These are phyloP conservation scores for Nothoprocta perdicaria DNA, from an alignment of 2,113 vertebrate genomes.

Conservation along the genomic window DNA sequence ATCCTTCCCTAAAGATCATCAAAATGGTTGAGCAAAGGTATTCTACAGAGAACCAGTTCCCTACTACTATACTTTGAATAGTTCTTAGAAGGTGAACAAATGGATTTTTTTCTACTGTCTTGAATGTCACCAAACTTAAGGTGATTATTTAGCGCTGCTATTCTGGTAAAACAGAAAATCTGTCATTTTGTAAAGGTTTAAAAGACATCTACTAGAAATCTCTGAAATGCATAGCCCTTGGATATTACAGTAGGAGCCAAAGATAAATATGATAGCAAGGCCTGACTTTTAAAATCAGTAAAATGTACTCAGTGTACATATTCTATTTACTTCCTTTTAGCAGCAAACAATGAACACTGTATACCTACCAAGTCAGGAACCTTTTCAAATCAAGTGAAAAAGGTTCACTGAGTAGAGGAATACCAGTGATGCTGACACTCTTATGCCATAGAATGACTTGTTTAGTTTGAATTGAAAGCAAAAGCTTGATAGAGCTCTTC, in stretches of 20 bases:
- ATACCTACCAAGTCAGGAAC: background rate
- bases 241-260: background rate
- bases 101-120: background rate
- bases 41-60: background rate
- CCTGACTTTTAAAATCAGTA: background rate
- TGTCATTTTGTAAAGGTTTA: background rate
- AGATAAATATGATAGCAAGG: background rate
- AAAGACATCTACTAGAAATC: background rate
- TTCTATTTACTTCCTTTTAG: background rate
- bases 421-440: background rate
- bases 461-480: background rate
- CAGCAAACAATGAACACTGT: background rate
- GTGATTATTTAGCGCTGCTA: background rate
- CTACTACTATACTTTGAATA: background rate
- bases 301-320: background rate
- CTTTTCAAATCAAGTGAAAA: background rate
- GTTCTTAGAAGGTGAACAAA: background rate
- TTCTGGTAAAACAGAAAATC: background rate
- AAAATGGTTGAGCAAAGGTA: background rate
- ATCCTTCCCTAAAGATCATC: background rate
- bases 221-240: background rate
- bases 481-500: background rate
- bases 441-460: background rate
- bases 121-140: rapidly evolving
- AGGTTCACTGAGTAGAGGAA: background rate